phyloP scores from a whole-genome alignment of 2,888 invertebrate genomes.

The Idaea biselata region DNA sequence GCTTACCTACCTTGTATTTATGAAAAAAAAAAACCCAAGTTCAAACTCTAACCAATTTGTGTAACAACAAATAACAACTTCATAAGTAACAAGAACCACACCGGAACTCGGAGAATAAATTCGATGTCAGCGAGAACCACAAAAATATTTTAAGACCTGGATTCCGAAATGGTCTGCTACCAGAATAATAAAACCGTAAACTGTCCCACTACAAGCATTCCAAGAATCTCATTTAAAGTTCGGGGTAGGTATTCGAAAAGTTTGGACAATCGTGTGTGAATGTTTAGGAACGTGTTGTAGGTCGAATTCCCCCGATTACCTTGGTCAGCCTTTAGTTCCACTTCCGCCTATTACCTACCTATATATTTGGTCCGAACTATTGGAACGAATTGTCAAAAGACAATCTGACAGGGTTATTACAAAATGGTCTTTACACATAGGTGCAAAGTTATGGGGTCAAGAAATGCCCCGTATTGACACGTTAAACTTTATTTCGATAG shows the following conservation, averaged over 20 bases:
- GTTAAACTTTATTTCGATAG: no score
- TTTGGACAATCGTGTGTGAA: constrained; percentile 38
- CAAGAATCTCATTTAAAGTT: constrained; percentile 64
- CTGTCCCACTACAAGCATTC: constrained; percentile 56
- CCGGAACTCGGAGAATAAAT: not conserved
- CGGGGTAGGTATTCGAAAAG: constrained; percentile 53
- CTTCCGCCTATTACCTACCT: not conserved
- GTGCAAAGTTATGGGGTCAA: no score
- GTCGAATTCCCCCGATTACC: not conserved
- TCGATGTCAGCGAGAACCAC: constrained; percentile 1
- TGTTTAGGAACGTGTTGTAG: not conserved
- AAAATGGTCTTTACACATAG: no score
- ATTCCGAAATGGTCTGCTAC: constrained; percentile 31
- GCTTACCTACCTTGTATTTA: no score
- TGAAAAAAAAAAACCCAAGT: no score
- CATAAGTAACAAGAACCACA: not conserved
- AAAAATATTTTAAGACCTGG: constrained; percentile 23
- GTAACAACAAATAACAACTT: not conserved
- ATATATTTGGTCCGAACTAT: not conserved
- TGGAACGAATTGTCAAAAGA: no score
- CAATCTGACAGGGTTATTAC: no score
- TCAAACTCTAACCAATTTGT: not conserved
- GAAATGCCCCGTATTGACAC: no score
- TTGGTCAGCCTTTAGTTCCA: not conserved
- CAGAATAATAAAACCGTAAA: constrained; percentile 44